These are phyloP conservation scores for Zaprionus ornatus DNA, from an alignment of 1,140 invertebrate genomes.

Conservation along the genomic window DNA sequence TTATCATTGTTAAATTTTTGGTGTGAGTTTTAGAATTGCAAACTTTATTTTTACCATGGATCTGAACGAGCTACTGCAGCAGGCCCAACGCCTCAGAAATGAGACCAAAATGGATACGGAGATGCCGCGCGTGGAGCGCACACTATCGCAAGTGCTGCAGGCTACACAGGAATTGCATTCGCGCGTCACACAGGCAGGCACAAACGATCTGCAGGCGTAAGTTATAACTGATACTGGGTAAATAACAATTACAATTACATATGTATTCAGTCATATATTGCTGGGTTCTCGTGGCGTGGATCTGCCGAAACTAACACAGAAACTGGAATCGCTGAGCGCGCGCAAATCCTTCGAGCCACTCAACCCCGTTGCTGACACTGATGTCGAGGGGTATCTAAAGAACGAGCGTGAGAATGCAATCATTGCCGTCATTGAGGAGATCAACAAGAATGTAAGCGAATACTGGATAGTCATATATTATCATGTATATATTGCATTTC, in stretches of 20 bases:
- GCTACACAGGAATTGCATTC: slow-evolving; percentile 95
- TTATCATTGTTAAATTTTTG: background rate
- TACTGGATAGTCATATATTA: background rate
- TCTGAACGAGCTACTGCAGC: slow-evolving; percentile 93
- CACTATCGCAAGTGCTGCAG: slow-evolving; percentile 95
- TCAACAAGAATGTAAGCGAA: slow-evolving; percentile 90
- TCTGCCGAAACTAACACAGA: slow-evolving; percentile 95
- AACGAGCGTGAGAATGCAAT: slow-evolving; percentile 98
- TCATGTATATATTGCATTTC: background rate
- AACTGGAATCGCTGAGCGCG: slow-evolving; percentile 93
- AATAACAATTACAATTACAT: background rate
- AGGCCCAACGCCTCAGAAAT: slow-evolving; percentile 95
- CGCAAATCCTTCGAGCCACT: slow-evolving; percentile 94
- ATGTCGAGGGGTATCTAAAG: slow-evolving; percentile 94
- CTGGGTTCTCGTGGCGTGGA: slow-evolving; percentile 96
- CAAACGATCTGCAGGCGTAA: slow-evolving; percentile 97
- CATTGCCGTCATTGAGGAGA: slow-evolving; percentile 94
- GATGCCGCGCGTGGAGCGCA: slow-evolving; percentile 94
- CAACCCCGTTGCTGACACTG: slow-evolving; percentile 94
- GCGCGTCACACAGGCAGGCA: slow-evolving; percentile 91
- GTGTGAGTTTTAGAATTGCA: background rate
- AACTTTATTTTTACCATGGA: slow-evolving; percentile 83
- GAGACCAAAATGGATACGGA: slow-evolving; percentile 93
- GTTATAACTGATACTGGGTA: slow-evolving; percentile 65
- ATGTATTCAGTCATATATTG: slow-evolving; percentile 90